Evolutionary conservation across 2,113 vertebrate genomes (phyloP).

Genomic region (Amblyopsis rosae): DNA sequence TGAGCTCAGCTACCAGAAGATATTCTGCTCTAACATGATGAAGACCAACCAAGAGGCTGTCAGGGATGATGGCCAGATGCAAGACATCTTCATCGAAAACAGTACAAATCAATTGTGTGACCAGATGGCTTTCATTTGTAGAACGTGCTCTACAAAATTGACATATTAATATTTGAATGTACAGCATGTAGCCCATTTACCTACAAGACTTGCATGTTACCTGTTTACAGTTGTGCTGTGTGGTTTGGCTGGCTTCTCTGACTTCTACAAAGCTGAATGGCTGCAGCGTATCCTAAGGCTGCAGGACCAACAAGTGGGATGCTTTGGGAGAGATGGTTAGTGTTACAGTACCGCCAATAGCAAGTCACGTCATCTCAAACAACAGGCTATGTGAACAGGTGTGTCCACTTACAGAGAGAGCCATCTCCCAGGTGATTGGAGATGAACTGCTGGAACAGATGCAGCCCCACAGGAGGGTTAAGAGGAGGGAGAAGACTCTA

Average conservation of each 20-base stretch:
- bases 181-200: not conserved
- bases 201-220: not conserved
- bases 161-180: too few relatives aligned
- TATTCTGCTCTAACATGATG: constrained; percentile 90
- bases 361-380: not conserved
- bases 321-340: constrained; percentile 82
- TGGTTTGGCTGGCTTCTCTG: constrained; percentile 80
- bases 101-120: constrained; percentile 33
- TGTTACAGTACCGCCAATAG: not conserved
- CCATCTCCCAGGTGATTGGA: constrained; percentile 69
- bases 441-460: constrained; percentile 74
- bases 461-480: constrained; percentile 74
- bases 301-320: constrained; percentile 78
- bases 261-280: constrained; percentile 83
- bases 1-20: constrained; percentile 68
- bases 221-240: constrained; percentile 80
- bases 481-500: constrained; percentile 78
- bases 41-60: constrained; percentile 77
- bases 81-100: constrained; percentile 85
- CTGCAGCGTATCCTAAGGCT: constrained; percentile 79
- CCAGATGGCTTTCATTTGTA: not conserved
- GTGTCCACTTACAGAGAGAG: constrained; percentile 50
- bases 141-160: too few relatives aligned
- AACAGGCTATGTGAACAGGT: not conserved
- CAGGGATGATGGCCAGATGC: constrained; percentile 50